Percentiles rank a stretch among this genome's conserved stretches.
These are phyloP conservation scores for Lacerta agilis DNA, from an alignment of 2,797 vertebrate species.

Conservation along the genomic window DNA sequence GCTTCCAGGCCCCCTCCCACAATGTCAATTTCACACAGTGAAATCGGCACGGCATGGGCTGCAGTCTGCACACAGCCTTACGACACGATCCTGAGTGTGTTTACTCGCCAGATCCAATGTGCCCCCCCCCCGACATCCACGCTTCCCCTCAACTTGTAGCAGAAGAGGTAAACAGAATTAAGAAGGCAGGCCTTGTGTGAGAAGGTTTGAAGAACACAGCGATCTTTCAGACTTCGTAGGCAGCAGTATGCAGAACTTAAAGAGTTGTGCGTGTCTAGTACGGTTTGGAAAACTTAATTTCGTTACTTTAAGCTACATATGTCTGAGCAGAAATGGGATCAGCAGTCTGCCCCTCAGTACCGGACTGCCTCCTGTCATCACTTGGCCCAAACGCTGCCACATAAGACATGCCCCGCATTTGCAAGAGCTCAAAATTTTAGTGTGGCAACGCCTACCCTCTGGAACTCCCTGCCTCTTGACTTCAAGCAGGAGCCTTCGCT, in stretches of 20 bases:
- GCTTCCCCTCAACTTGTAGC: not conserved
- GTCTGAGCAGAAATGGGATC: not conserved
- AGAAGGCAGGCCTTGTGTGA: not conserved
- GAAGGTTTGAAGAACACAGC: not conserved
- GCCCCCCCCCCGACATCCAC: not conserved
- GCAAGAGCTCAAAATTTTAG: too few relatives aligned
- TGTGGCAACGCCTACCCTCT: too few relatives aligned
- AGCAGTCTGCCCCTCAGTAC: not conserved
- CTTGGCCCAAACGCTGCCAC: too few relatives aligned
- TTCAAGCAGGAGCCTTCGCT: too few relatives aligned
- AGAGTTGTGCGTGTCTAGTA: not conserved
- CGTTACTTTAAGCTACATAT: not conserved
- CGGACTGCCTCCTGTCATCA: not conserved
- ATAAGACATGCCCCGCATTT: too few relatives aligned
- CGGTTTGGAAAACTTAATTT: not conserved
- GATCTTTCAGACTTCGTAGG: not conserved
- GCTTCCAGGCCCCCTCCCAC: too few relatives aligned
- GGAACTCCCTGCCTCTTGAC: too few relatives aligned
- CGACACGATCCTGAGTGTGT: not conserved
- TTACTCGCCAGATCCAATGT: not conserved
- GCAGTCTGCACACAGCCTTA: not conserved
- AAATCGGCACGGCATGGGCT: too few relatives aligned
- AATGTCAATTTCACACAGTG: too few relatives aligned
- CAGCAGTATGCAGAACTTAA: not conserved
- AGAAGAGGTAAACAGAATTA: not conserved